phyloP scores from a whole-genome alignment of 2,888 invertebrate species.

The Phyllotreta cruciferae region DNA sequence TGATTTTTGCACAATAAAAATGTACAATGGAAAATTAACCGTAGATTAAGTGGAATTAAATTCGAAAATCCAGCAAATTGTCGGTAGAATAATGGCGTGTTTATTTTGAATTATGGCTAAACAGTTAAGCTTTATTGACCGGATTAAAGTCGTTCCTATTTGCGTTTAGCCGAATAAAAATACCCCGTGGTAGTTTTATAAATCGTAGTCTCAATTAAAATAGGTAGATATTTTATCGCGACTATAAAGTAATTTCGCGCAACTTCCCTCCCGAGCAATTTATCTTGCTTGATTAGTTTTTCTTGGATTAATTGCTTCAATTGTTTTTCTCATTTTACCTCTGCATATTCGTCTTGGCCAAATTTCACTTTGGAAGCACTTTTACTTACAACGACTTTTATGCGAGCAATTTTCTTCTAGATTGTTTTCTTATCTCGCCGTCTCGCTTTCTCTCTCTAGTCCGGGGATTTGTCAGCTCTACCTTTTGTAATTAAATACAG shows the following conservation, averaged over 20 bases:
- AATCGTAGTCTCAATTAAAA: conserved; percentile 60
- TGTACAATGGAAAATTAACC: too few relatives aligned
- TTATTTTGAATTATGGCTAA: neutral
- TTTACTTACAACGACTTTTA: conserved; percentile 53
- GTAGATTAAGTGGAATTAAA: too few relatives aligned
- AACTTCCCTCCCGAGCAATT: conserved; percentile 56
- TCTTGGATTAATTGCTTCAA: conserved; percentile 62
- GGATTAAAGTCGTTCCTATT: conserved; percentile 4
- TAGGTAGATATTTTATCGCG: conserved; percentile 61
- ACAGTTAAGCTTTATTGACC: conserved; percentile 6
- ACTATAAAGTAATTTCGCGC: conserved; percentile 61
- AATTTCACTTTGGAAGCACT: conserved; percentile 55
- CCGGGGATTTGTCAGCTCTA: conserved; percentile 40
- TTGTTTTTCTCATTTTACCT: conserved; percentile 61
- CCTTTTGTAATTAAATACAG: conserved; percentile 43
- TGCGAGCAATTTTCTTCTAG: conserved; percentile 50
- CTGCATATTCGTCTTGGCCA: conserved; percentile 59
- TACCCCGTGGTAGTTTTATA: conserved; percentile 50
- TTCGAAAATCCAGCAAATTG: too few relatives aligned
- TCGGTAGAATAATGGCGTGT: too few relatives aligned
- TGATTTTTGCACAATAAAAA: too few relatives aligned
- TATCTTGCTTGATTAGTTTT: conserved; percentile 63
- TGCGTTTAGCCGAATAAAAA: conserved; percentile 14
- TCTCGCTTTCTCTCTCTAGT: conserved; percentile 31
- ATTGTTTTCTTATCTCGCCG: conserved; percentile 46